Conservation (phyloP, 1,140 invertebrate species). For the Batillaria attramentaria region DNA sequence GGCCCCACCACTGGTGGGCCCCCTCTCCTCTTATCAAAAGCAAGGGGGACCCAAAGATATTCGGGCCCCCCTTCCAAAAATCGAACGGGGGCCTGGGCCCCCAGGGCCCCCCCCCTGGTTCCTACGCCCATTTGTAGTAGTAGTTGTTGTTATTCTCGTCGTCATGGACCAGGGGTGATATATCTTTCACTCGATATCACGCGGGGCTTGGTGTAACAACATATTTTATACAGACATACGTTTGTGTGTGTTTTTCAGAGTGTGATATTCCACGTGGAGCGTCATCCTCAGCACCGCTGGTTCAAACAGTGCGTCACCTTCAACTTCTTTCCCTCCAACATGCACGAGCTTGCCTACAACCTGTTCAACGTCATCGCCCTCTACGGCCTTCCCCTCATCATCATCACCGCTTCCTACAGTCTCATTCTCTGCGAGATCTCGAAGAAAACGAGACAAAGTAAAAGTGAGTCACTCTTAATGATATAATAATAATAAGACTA, state of each 20-base stretch:
- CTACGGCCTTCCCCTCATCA: constrained; percentile 86
- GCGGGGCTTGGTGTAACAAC: no score
- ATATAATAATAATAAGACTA: no score
- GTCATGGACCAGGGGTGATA: no score
- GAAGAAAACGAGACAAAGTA: constrained; percentile 79
- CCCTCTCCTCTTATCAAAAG: no score
- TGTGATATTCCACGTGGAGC: constrained; percentile 81
- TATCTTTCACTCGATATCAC: no score
- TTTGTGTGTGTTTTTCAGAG: constrained; percentile 75
- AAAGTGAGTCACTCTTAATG: constrained; percentile 74
- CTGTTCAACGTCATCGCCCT: constrained; percentile 84
- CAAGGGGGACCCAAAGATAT: no score
- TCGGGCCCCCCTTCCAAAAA: no score
- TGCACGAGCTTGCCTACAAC: constrained; percentile 82
- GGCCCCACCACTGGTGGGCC: no score
- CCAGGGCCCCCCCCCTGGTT: no score
- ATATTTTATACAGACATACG: not conserved
- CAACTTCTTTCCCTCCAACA: constrained; percentile 77
- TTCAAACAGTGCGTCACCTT: constrained; percentile 87
- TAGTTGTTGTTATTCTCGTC: no score
- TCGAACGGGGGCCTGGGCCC: no score
- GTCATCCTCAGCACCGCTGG: constrained; percentile 78
- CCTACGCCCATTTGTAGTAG: no score
- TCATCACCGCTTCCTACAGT: constrained; percentile 89
- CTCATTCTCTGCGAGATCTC: constrained; percentile 86